Evolutionary conservation across 2,113 vertebrate species (phyloP).

Genomic region (Hiodon tergisus): DNA sequence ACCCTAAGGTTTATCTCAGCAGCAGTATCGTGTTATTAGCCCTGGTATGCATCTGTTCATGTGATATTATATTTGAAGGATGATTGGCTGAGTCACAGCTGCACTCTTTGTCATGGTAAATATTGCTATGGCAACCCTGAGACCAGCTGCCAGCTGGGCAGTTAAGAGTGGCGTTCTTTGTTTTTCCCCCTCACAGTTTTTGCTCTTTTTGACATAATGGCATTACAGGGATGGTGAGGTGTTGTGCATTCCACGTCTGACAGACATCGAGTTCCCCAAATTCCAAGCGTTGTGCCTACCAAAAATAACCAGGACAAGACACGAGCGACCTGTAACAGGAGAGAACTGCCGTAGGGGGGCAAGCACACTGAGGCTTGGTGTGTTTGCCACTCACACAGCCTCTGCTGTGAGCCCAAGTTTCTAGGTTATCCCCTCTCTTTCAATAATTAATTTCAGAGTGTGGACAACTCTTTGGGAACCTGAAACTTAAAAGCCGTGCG

Average conservation of each 20-base stretch:
- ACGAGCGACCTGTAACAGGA: not conserved
- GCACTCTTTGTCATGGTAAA: not conserved
- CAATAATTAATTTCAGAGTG: not conserved
- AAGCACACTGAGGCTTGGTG: not conserved
- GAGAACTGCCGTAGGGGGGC: too few species aligned
- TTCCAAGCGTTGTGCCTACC: not conserved
- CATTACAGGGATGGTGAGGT: not conserved
- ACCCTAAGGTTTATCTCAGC: too few species aligned
- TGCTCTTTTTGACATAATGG: not conserved
- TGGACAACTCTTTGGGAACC: not conserved
- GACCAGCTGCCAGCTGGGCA: not conserved
- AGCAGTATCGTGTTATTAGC: too few species aligned
- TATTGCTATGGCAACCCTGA: not conserved
- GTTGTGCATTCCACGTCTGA: not conserved
- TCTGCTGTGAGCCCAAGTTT: not conserved
- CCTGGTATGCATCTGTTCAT: not conserved
- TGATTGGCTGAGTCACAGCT: not conserved
- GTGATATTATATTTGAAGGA: not conserved
- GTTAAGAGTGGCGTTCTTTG: not conserved
- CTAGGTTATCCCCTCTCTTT: not conserved
- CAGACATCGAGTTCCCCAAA: not conserved
- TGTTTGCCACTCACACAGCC: not conserved
- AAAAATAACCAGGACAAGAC: not conserved
- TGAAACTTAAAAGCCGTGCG: not conserved
- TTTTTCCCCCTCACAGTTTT: not conserved